Base-by-base conservation (phyloP, 2,888 invertebrate genomes). In the Sialis lutaria region DNA sequence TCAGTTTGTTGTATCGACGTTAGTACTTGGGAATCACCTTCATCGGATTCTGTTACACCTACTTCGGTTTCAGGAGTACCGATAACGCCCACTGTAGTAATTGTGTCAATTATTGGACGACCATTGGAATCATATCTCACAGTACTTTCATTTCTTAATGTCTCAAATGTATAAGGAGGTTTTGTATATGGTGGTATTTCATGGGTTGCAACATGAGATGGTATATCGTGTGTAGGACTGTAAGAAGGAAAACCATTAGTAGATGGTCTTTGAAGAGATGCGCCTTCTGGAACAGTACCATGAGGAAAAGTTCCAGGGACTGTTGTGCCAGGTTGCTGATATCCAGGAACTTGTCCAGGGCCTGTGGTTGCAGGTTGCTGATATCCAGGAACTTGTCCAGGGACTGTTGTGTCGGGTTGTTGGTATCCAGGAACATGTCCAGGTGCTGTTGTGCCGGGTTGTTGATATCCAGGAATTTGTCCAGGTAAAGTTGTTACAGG, bases 21-120 rank as follows among this genome's bases (percentile, higher is more conserved):
- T 62, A 75, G 75, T 3, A 83, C 84, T 65, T 82, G 81, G 1
- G 86, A 84, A 60, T 82, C 79, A 30, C 79, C 75, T 49, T 76
- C 79, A 54, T 81, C 79, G n/a, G 59, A 63, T 6, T 56, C 60
- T 6, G 51, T 50, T 13, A 46, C 49, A 6, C 6, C 12, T 42
- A 10, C 42, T n/a, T 34, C 35, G 32, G 40, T 6, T 6, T 22
- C 30, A 6, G 41, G 44, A 9, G 10, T 3, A n/a, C 12, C 42
- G 31, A 42, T 13, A 33, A 42, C 40, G 44, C n/a, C 50, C 22
- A 35, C 42, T 46, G 13, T 40, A 40, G 40, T n/a, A 9, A 13
- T 13, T 2, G 10, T 13, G 13, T 8, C 10, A 8, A 40, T 40
- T 5, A 10, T 13, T 5, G 40, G n/a, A 13, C 13, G 40, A 7